These are phyloP conservation scores for Pseudomyrmex flavicornis DNA, from an alignment of 1,140 invertebrate species.

Conservation along the genomic window DNA sequence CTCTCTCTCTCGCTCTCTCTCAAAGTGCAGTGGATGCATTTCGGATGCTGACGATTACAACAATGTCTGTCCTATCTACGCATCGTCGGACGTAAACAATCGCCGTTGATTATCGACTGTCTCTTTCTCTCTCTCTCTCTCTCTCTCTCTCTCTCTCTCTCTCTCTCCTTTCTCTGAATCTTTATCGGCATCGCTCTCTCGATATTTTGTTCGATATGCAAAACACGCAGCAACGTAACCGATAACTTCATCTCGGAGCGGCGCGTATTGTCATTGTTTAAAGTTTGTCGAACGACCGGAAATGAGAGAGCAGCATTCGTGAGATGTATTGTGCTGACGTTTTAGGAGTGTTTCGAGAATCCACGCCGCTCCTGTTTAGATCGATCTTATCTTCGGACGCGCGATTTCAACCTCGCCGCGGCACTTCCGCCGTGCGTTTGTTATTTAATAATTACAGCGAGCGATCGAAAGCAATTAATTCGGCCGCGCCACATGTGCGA, in stretches of 20 bases:
- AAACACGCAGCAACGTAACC: neutral
- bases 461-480: neutral
- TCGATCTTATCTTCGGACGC: conserved; percentile 34
- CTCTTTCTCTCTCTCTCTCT: no score
- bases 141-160: neutral
- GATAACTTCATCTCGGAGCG: no score
- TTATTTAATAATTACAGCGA: no score
- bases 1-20: conserved; percentile 6
- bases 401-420: neutral
- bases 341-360: conserved; percentile 34
- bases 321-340: neutral
- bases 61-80: conserved; percentile 4
- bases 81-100: conserved; percentile 17
- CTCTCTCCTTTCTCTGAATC: no score
- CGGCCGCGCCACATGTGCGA: neutral
- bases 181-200: conserved; percentile 15
- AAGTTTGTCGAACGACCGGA: conserved; percentile 9
- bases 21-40: conserved; percentile 56
- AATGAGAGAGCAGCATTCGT: neutral
- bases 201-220: conserved; percentile 47
- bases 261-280: conserved; percentile 39
- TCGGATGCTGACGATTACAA: conserved; percentile 38
- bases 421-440: no score
- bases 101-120: conserved; percentile 11
- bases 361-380: conserved; percentile 26